Evolutionary conservation across 2,888 invertebrate genomes (phyloP).

Genomic region (Drosophila eohydei): DNA sequence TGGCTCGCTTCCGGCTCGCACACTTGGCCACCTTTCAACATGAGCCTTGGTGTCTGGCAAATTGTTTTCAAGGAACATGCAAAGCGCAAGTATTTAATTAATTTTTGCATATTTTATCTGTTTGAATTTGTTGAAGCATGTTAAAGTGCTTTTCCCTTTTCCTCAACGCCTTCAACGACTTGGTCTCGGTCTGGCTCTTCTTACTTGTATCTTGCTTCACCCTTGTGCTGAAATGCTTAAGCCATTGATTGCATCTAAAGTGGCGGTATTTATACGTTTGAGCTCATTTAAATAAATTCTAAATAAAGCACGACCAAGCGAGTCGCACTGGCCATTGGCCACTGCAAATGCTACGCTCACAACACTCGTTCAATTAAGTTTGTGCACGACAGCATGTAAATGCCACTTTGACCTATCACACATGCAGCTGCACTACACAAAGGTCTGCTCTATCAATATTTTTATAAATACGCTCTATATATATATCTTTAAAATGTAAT

Average conservation of each 20-base stretch:
- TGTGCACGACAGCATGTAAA: constrained; percentile 60
- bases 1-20: constrained; percentile 62
- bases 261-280: constrained; percentile 79
- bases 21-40: constrained; percentile 77
- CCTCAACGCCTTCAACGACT: neutral
- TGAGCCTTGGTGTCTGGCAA: constrained; percentile 82
- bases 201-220: constrained; percentile 63
- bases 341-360: constrained; percentile 25
- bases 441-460: neutral
- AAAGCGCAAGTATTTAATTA: constrained; percentile 82
- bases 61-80: constrained; percentile 82
- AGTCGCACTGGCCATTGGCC: constrained; percentile 31
- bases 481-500: neutral
- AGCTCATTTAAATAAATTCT: constrained; percentile 78
- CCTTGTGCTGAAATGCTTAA: constrained; percentile 78
- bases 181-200: constrained; percentile 7
- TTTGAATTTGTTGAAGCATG: constrained; percentile 82
- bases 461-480: neutral
- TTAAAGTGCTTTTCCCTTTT: constrained; percentile 51
- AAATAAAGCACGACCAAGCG: constrained; percentile 68
- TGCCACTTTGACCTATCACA: constrained; percentile 63
- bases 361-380: constrained; percentile 73
- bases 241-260: constrained; percentile 80
- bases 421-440: constrained; percentile 38
- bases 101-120: constrained; percentile 82